phyloP scores from a whole-genome alignment of 2,797 vertebrate genomes.

The Acridotheres tristis region DNA sequence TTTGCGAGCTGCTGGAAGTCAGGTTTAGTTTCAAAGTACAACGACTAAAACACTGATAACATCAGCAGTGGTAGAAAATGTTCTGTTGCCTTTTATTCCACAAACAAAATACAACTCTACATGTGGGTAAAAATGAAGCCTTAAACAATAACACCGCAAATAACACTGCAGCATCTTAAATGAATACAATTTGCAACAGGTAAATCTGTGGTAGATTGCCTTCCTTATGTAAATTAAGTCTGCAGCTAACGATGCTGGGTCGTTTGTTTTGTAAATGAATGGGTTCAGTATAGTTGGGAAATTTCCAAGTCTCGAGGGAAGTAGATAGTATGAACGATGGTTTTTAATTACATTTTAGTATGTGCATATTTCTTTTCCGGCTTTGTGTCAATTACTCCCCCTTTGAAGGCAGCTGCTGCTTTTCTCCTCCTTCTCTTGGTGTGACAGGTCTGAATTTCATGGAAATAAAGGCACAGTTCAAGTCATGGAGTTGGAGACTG shows the following conservation, averaged over 20 bases:
- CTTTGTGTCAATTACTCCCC: neutral
- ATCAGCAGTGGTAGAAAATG: neutral
- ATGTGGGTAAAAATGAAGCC: neutral
- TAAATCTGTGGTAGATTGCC: neutral
- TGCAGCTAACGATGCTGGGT: neutral
- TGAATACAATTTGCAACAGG: neutral
- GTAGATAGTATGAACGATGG: fast-evolving
- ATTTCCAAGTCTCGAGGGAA: neutral
- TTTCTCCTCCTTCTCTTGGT: neutral
- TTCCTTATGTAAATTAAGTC: neutral
- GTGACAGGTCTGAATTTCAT: neutral
- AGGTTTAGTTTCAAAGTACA: neutral
- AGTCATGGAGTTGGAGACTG: neutral
- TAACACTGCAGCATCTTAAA: neutral
- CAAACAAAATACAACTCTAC: neutral
- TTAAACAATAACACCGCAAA: fast-evolving
- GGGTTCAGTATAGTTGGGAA: neutral
- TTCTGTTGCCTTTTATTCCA: neutral
- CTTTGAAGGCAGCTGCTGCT: neutral
- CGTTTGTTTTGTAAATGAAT: neutral
- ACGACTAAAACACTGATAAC: neutral
- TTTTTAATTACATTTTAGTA: neutral
- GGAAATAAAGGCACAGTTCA: neutral
- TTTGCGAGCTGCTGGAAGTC: neutral
- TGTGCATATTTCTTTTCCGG: neutral